Conservation (phyloP, 2,888 invertebrate genomes). For the Eristalis intricaria region DNA sequence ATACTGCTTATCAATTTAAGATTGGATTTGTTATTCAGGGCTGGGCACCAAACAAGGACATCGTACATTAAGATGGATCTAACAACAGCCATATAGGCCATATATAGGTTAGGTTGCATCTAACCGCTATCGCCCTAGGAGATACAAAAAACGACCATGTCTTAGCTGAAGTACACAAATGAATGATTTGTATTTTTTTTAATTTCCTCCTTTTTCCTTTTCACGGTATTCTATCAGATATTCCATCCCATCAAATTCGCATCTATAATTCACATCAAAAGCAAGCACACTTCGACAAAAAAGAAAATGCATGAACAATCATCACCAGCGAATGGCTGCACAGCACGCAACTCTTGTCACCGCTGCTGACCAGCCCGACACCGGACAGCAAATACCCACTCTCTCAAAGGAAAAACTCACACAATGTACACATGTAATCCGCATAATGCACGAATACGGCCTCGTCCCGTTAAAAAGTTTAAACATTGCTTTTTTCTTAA, state of each 20-base stretch:
- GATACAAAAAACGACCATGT: too few species aligned
- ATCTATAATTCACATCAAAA: not conserved
- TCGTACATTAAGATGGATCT: too few species aligned
- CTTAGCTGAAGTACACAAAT: too few species aligned
- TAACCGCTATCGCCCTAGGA: too few species aligned
- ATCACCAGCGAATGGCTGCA: not conserved
- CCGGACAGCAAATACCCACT: not conserved
- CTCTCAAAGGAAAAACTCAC: not conserved
- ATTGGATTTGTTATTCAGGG: too few species aligned
- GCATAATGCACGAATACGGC: constrained; percentile 15
- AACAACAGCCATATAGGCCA: too few species aligned
- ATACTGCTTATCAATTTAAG: too few species aligned
- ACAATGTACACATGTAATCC: not conserved
- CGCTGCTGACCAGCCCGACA: not conserved
- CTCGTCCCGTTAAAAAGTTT: constrained; percentile 25
- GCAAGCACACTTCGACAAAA: not conserved
- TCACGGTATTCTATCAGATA: too few species aligned
- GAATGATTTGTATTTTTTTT: too few species aligned
- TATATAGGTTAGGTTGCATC: too few species aligned
- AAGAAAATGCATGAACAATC: not conserved
- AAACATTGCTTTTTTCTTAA: constrained; percentile 11
- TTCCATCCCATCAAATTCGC: not conserved
- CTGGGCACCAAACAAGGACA: too few species aligned
- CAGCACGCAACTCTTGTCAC: not conserved
- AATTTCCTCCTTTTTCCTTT: too few species aligned